Conservation (phyloP, 1,140 invertebrate species). For the Nomia melanderi region DNA sequence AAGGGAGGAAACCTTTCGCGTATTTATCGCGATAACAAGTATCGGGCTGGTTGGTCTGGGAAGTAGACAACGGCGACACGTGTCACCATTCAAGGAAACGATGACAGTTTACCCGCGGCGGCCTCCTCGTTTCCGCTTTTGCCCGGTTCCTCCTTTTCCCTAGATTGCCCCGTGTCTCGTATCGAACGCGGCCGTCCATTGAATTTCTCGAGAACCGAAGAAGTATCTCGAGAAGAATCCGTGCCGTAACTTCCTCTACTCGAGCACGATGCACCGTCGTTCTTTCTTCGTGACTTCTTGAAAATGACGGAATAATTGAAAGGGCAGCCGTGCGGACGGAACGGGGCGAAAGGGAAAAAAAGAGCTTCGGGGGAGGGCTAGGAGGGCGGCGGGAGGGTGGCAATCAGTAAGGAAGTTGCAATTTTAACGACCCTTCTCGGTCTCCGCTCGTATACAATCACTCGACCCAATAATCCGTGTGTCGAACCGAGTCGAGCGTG, state of each 20-base stretch:
- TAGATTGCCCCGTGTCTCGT: neutral
- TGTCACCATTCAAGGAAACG: conserved; percentile 35
- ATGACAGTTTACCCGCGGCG: conserved; percentile 33
- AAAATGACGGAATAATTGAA: conserved; percentile 63
- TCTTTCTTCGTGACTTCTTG: conserved; percentile 55
- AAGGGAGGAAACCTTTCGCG: conserved; percentile 9
- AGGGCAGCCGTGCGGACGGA: neutral
- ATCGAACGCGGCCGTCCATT: conserved; percentile 59
- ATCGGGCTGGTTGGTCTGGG: conserved; percentile 31
- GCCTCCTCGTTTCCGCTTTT: conserved; percentile 26
- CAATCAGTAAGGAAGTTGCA: conserved; percentile 30
- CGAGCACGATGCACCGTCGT: conserved; percentile 46
- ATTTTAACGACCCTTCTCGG: conserved; percentile 49
- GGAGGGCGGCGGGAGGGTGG: neutral
- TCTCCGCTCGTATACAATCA: conserved; percentile 11
- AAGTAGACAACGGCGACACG: conserved; percentile 2
- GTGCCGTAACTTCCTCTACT: conserved; percentile 59
- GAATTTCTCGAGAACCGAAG: conserved; percentile 58
- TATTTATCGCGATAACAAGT: conserved; percentile 44
- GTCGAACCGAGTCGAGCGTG: conserved; percentile 36
- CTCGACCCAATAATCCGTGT: conserved; percentile 60
- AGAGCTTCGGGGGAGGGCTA: neutral
- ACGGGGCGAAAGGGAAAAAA: neutral
- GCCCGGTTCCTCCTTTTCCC: neutral
- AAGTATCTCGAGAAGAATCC: conserved; percentile 43